Evolutionary conservation across 1,140 invertebrate species (phyloP).

Genomic region (Scaptomyza montana): DNA sequence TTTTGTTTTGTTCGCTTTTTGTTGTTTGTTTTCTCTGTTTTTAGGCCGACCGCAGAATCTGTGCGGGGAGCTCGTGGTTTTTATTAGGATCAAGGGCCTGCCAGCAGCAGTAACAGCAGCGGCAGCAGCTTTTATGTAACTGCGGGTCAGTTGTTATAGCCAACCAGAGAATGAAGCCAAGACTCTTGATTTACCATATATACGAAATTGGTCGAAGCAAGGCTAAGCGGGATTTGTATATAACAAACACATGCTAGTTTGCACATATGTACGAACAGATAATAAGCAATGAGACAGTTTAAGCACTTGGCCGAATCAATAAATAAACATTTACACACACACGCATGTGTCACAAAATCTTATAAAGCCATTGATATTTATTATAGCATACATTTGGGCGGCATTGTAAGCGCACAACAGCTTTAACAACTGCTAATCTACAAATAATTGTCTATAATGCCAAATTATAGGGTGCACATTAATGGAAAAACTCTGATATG

Average conservation of each 20-base stretch:
- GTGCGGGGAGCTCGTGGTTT: neutral
- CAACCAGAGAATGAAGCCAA: constrained; percentile 3
- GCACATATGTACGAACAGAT: constrained; percentile 20
- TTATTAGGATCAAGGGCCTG: constrained; percentile 49
- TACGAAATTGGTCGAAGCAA: constrained; percentile 18
- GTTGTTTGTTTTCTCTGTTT: neutral
- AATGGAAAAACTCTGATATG: constrained; percentile 14
- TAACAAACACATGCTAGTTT: neutral
- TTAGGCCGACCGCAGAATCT: constrained; percentile 29
- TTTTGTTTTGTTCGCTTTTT: constrained; percentile 22
- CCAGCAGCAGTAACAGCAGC: neutral
- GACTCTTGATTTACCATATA: constrained; percentile 15
- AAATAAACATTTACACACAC: constrained; percentile 22
- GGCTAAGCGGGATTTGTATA: constrained; percentile 7
- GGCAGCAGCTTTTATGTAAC: constrained; percentile 38
- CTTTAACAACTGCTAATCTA: constrained; percentile 9
- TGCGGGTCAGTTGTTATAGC: constrained; percentile 38
- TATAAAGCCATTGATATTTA: constrained; percentile 4
- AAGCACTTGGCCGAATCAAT: constrained; percentile 47
- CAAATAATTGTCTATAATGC: constrained; percentile 22
- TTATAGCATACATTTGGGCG: constrained; percentile 19
- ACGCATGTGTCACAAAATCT: constrained; percentile 11
- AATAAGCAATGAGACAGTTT: constrained; percentile 51
- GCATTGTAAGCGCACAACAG: neutral
- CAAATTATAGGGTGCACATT: neutral